Percentiles rank a stretch among this genome's conserved stretches.
phyloP scores from a whole-genome alignment of 1,140 invertebrate species.

The Amphibalanus amphitrite region DNA sequence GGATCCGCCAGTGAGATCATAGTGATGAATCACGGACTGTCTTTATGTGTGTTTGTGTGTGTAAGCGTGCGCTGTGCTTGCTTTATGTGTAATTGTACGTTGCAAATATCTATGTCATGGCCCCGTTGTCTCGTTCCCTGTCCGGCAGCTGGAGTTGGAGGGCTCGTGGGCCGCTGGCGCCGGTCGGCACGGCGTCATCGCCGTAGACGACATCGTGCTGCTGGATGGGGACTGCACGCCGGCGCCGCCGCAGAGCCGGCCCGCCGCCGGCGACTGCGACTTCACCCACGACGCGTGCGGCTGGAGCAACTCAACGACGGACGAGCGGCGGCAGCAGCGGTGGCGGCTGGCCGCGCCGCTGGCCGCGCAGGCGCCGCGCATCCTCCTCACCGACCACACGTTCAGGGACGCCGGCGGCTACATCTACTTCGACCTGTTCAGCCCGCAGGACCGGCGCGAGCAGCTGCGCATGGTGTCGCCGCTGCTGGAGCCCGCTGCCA shows the following conservation, averaged over 20 bases:
- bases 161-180: constrained; percentile 39
- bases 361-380: constrained; percentile 32
- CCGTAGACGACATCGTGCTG: constrained; percentile 45
- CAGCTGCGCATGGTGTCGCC: constrained; percentile 32
- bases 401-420: constrained; percentile 46
- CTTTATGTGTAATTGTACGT: too few species aligned
- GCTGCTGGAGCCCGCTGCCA: constrained; percentile 24
- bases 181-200: constrained; percentile 35
- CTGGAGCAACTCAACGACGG: constrained; percentile 38
- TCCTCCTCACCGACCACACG: constrained; percentile 44
- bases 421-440: constrained; percentile 47
- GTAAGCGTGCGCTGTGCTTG: too few species aligned
- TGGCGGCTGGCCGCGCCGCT: constrained; percentile 43
- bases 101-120: too few species aligned
- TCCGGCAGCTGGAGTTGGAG: constrained; percentile 30
- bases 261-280: constrained; percentile 37
- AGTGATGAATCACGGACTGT: too few species aligned
- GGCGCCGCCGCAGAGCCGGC: constrained; percentile 14
- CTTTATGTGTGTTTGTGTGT: too few species aligned
- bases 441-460: constrained; percentile 26
- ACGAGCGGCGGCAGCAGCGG: constrained; percentile 22
- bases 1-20: too few species aligned
- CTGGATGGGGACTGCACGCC: constrained; percentile 37
- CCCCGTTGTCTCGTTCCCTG: too few species aligned
- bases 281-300: constrained; percentile 44